Evolutionary conservation across 2,113 vertebrate species (phyloP), one percentile per base, ranked within the genome.

Genomic region (Gavialis gangeticus): DNA sequence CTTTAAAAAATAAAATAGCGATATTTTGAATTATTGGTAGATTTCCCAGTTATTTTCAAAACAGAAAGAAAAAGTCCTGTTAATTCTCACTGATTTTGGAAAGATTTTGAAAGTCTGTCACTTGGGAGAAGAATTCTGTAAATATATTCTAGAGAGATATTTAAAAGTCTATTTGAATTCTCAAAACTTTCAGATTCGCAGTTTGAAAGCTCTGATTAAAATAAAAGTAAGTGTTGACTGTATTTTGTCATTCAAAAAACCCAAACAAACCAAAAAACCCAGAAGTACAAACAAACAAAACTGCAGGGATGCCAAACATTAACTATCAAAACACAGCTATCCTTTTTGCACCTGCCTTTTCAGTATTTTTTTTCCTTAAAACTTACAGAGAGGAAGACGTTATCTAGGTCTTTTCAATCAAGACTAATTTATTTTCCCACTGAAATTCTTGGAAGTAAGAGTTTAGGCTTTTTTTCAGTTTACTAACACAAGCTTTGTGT

Each of bases 321-420:
- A 86, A 17, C 22, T 87, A 58, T 28, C 22, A 78, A 80, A 46
- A 46, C 17, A 62, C 24, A 85, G 24, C 34, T 46, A 73, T 37
- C 34, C 69, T 46, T 73, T 46, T 8, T 9, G 10, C 19, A 28
- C 27, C 12, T 63, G 34, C 24, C 17, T 25, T 60, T 88, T 85
- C 79, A 60, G 12, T 82, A 69, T 24, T 34, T 57, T 46, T 46
- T 46, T 46, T 9, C 46, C 46, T 88, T 73, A 69, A 84, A 93
- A 75, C 56, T 80, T 3, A 12, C 24, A 77, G 10, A 75, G 8
- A 59, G 2, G 19, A 73, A 87, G 30, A 37, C 5, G 85, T 62
- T 75, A 89, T 89, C 57, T 22, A 77, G 34, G 34, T 28, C 89
- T 85, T 92, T 92, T 46, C 46, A 75, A 60, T 83, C 30, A 27